Evolutionary conservation across 2,797 vertebrate species (phyloP).

Genomic region (Crossoptilon crossoptilon): DNA sequence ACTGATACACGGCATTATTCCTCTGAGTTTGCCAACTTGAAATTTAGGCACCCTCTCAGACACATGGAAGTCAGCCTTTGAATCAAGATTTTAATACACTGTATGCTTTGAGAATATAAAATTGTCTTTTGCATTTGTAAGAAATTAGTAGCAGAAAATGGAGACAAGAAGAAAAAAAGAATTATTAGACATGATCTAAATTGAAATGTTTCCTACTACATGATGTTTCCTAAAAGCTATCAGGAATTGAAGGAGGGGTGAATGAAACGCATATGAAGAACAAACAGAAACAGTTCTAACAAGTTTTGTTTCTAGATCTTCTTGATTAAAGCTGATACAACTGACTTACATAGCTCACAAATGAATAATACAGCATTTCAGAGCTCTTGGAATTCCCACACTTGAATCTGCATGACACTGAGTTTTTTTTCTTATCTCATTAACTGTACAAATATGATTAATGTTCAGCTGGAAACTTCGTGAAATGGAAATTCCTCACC

Average conservation of each 20-base stretch:
- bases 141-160: neutral
- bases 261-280: neutral
- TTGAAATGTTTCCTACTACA: neutral
- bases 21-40: neutral
- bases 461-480: neutral
- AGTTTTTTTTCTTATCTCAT: neutral
- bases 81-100: neutral
- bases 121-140: neutral
- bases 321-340: neutral
- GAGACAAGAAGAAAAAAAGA: neutral
- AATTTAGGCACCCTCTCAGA: neutral
- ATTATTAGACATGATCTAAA: neutral
- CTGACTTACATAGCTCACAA: neutral
- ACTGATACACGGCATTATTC: neutral
- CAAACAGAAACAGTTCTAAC: neutral
- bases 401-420: neutral
- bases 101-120: neutral
- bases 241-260: neutral
- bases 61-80: neutral
- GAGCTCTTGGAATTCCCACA: neutral
- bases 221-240: neutral
- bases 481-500: slow-evolving; percentile 19
- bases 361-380: neutral
- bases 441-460: neutral
- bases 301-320: neutral